Evolutionary conservation across 2,797 vertebrate genomes (phyloP), one percentile per base, ranked within the genome.

Genomic region (Telmatherina bonti): DNA sequence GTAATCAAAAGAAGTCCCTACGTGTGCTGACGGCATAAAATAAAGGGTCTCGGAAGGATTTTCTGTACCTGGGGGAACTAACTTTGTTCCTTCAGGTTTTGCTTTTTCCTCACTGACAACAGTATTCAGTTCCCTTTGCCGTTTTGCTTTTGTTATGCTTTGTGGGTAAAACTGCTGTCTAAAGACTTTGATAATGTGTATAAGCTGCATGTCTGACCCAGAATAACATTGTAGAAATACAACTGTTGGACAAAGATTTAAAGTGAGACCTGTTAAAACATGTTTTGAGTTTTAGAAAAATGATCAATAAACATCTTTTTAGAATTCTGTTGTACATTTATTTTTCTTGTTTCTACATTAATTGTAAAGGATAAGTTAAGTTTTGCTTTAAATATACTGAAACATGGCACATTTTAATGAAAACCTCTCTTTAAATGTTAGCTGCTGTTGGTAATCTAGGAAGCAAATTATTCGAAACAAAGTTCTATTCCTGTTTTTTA

Each of bases 51-150:
- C 70, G 0, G 78, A 45, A 45, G 31, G 96, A 94, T 96, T 97
- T 98, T 97, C 96, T 97, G 97, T 97, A 97, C 95, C 95, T 97
- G 95, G 93, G 86, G 94, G 94, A 96, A 96, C 95, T 96, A 93
- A 71, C 26, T 24, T 16, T 96, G 95, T 97, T 97, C 91, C 94
- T 95, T 92, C 96, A 97, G 94, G 96, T 97, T 98, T 97, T 97
- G 96, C 96, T 97, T 98, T 98, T 93, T n/a, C 88, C 96, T 94
- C 90, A 52, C 78, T 69, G 71, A 78, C 80, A 93, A 89, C 94
- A 79, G 82, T 79, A 31, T 97, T 97, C 96, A 86, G 96, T 57
- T 95, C 96, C 96, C 96, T 95, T 92, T 91, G 89, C 95, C 84
- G 91, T 96, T 95, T 95, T 94, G 94, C 95, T 95, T 93, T 89